Conservation (phyloP, 2,888 invertebrate species). For the Amorpha juglandis region DNA sequence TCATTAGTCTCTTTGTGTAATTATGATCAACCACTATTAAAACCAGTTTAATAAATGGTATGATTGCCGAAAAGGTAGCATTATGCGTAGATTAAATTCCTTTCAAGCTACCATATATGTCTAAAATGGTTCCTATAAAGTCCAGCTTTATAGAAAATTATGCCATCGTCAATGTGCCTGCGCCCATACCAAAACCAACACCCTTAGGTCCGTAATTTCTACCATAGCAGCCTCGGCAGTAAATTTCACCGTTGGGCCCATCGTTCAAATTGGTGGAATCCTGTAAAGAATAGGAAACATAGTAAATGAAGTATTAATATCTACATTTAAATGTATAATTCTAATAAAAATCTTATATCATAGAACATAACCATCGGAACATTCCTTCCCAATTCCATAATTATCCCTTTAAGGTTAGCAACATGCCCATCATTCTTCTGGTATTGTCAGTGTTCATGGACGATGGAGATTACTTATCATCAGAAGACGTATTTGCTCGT, state of each 20-base stretch:
- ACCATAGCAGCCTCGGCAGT: slow-evolving; percentile 95
- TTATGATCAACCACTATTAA: slow-evolving; percentile 81
- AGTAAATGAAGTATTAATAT: no score
- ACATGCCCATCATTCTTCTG: no score
- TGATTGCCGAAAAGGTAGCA: slow-evolving; percentile 71
- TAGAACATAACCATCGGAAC: no score
- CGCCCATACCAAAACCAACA: slow-evolving; percentile 95
- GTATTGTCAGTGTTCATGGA: no score
- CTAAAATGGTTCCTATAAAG: slow-evolving; percentile 69
- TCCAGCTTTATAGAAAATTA: slow-evolving; percentile 83
- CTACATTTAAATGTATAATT: not conserved
- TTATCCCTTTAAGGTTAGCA: no score
- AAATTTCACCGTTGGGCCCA: slow-evolving; percentile 96
- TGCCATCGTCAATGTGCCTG: slow-evolving; percentile 95
- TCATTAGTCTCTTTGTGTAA: slow-evolving; percentile 74
- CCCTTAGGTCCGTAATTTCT: slow-evolving; percentile 94
- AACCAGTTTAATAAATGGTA: slow-evolving; percentile 83
- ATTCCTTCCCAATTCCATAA: no score
- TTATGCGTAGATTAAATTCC: slow-evolving; percentile 71
- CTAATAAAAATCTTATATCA: not conserved
- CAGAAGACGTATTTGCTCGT: no score
- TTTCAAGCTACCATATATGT: slow-evolving; percentile 70
- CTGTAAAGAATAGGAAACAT: slow-evolving; percentile 53
- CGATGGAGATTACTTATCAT: no score
- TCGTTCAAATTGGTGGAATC: slow-evolving; percentile 96